These are phyloP conservation scores for Temnothorax unifasciatus DNA, from an alignment of 2,888 invertebrate species.

Conservation along the genomic window DNA sequence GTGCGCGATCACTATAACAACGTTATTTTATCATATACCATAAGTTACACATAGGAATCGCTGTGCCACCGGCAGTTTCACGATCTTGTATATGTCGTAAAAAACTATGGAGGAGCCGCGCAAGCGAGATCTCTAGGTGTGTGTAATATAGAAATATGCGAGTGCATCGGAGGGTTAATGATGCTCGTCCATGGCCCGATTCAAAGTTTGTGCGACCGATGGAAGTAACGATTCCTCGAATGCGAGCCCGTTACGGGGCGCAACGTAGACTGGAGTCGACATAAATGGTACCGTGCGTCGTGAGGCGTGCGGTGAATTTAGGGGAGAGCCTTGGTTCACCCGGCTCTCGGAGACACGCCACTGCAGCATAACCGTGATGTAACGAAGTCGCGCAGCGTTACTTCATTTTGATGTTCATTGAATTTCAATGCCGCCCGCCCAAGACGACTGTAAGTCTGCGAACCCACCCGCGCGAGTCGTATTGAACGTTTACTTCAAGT, in stretches of 20 bases:
- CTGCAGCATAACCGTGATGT: conserved; percentile 23
- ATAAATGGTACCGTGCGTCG: conserved; percentile 19
- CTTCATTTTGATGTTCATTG: conserved; percentile 49
- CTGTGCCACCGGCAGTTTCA: conserved; percentile 12
- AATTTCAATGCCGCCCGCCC: conserved; percentile 34
- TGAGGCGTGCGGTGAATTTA: conserved; percentile 14
- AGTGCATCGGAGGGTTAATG: conserved; percentile 27
- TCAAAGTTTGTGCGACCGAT: conserved; percentile 42
- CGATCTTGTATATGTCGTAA: neutral
- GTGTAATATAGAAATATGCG: conserved; percentile 17
- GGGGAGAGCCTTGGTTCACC: neutral
- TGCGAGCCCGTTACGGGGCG: conserved; percentile 30
- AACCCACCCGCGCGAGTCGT: neutral
- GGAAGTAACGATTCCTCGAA: conserved; percentile 40
- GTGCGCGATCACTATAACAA: conserved; percentile 10
- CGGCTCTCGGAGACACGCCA: neutral
- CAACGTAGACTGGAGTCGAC: neutral
- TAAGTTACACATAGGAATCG: conserved; percentile 19
- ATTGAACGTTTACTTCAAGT: conserved; percentile 40
- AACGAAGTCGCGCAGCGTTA: conserved; percentile 31
- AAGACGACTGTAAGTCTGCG: conserved; percentile 16
- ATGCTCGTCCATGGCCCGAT: conserved; percentile 19
- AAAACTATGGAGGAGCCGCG: neutral
- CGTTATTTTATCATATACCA: conserved; percentile 29
- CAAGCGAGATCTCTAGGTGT: neutral